Evolutionary conservation across 2,113 vertebrate species (phyloP).

Genomic region (Hiodon alosoides): DNA sequence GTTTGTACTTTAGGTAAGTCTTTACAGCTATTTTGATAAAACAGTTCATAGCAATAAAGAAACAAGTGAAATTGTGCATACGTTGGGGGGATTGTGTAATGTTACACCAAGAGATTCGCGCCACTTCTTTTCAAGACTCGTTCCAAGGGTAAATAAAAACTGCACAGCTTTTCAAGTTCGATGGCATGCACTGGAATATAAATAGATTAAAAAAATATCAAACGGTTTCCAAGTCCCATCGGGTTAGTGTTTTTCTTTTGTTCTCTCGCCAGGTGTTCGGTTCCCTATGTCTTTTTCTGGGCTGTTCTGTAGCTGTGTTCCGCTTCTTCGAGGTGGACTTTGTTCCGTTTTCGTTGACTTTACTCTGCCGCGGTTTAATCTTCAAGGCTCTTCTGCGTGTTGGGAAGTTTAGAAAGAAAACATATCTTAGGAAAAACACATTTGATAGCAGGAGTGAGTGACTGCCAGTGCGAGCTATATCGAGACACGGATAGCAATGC

Average conservation of each 20-base stretch:
- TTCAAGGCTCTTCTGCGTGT: not conserved
- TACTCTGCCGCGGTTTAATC: not conserved
- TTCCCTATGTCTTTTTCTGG: not conserved
- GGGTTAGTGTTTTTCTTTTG: not conserved
- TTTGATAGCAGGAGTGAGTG: not conserved
- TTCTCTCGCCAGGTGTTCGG: slow-evolving; percentile 9
- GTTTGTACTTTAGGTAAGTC: too few relatives aligned
- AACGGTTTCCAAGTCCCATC: not conserved
- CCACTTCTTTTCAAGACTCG: not conserved
- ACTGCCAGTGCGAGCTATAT: slow-evolving; percentile 5
- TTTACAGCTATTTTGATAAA: too few relatives aligned
- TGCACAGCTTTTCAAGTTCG: slow-evolving; percentile 1
- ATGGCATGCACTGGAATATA: not conserved
- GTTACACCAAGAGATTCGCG: not conserved
- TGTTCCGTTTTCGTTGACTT: not conserved
- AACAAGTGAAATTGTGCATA: not conserved
- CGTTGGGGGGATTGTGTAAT: not conserved
- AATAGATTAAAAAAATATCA: slow-evolving; percentile 10
- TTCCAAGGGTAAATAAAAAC: not conserved
- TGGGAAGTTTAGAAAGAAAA: slow-evolving; percentile 3
- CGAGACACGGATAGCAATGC: slow-evolving; percentile 15
- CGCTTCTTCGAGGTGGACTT: slow-evolving; percentile 9
- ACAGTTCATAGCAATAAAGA: not conserved
- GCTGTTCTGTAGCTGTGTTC: not conserved
- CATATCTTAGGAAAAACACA: not conserved